A percentile compares a stretch with the other conserved stretches of the same genome.
phyloP scores from a whole-genome alignment of 2,888 invertebrate genomes.

The Ectemnius continuus region DNA sequence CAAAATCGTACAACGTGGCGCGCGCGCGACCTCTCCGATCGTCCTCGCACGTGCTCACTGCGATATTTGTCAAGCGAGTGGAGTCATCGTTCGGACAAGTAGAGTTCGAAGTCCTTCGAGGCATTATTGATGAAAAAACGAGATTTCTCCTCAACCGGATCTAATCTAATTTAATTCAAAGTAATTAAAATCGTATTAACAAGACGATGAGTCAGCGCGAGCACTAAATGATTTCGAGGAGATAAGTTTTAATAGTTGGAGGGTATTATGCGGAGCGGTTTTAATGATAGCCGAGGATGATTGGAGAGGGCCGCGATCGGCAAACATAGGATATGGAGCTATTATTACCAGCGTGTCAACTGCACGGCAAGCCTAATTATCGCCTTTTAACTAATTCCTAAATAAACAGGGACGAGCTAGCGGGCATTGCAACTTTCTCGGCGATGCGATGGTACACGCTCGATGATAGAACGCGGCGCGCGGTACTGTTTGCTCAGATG shows the following conservation, averaged over 20 bases:
- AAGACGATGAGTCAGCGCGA: background rate
- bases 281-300: background rate
- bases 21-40: too few relatives aligned
- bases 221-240: constrained; percentile 23
- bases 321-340: background rate
- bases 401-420: constrained; percentile 49
- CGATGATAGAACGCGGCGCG: constrained; percentile 18
- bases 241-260: constrained; percentile 41
- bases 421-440: constrained; percentile 22
- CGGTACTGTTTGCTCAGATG: constrained; percentile 67
- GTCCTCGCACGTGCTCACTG: too few relatives aligned
- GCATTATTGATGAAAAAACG: too few relatives aligned
- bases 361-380: constrained; percentile 40
- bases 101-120: too few relatives aligned
- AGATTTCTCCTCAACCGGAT: too few relatives aligned
- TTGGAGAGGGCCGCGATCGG: background rate
- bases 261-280: too few relatives aligned
- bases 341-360: constrained; percentile 14
- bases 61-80: too few relatives aligned
- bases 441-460: constrained; percentile 21
- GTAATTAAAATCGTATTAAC: too few relatives aligned
- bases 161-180: too few relatives aligned
- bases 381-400: constrained; percentile 47
- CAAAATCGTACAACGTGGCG: too few relatives aligned
- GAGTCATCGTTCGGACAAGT: too few relatives aligned